These are phyloP conservation scores for Loripinus fragilis DNA, from an alignment of 2,888 invertebrate genomes.

Conservation along the genomic window DNA sequence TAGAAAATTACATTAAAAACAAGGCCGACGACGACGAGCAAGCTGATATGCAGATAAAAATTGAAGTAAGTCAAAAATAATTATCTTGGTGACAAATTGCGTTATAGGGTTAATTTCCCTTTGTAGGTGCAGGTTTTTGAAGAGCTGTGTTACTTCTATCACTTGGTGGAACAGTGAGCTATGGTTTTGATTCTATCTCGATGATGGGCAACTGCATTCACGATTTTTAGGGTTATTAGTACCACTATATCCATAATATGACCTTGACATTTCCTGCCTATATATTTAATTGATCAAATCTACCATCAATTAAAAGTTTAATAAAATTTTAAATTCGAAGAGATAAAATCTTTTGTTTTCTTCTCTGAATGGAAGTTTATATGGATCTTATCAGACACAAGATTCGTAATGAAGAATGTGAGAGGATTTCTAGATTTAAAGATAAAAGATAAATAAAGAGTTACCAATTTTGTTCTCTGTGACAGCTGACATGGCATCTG, in stretches of 20 bases:
- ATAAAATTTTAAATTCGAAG: neutral
- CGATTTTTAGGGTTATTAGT: too few relatives aligned
- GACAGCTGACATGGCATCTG: neutral
- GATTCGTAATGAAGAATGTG: neutral
- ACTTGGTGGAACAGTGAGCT: too few relatives aligned
- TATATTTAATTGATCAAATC: constrained; percentile 1
- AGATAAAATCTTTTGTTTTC: neutral
- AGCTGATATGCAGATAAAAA: neutral
- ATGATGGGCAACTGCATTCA: too few relatives aligned
- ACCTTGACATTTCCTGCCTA: constrained; percentile 8
- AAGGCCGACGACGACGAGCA: neutral
- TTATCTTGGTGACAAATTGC: too few relatives aligned
- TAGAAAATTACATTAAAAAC: too few relatives aligned
- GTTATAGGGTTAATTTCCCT: too few relatives aligned
- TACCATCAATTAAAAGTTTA: neutral
- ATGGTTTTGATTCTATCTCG: too few relatives aligned
- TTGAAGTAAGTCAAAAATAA: neutral
- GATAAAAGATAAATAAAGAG: neutral
- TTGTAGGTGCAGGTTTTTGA: too few relatives aligned
- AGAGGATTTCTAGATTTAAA: neutral
- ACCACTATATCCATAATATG: too few relatives aligned
- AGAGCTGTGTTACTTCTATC: too few relatives aligned
- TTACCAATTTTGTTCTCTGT: neutral
- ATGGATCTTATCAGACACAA: neutral
- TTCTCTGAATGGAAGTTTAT: neutral